phyloP scores from a whole-genome alignment of 2,113 vertebrate species.

The Hemiscyllium ocellatum region DNA sequence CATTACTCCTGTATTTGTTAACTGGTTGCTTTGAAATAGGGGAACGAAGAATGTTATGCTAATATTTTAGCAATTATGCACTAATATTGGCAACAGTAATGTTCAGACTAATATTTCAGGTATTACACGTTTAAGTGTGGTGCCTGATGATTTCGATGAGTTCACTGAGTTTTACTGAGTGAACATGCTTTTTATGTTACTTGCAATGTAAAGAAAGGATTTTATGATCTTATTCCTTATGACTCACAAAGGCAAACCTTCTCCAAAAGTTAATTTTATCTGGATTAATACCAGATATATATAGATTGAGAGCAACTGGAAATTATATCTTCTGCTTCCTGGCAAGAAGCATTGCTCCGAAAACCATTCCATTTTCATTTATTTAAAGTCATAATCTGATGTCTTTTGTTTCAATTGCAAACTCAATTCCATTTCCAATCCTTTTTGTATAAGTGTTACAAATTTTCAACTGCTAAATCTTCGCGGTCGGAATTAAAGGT shows the following conservation, averaged over 20 bases:
- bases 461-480: background rate
- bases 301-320: background rate
- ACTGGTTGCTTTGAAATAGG: background rate
- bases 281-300: background rate
- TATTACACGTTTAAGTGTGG: background rate
- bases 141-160: background rate
- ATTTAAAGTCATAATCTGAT: background rate
- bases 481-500: background rate
- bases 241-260: background rate
- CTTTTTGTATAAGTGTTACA: background rate
- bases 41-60: background rate
- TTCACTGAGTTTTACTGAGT: background rate
- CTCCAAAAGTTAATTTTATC: background rate
- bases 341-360: background rate
- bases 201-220: background rate
- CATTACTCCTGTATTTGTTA: background rate
- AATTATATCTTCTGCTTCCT: background rate
- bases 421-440: background rate
- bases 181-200: background rate
- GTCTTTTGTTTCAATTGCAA: background rate
- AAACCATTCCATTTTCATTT: background rate
- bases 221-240: background rate
- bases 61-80: background rate
- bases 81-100: background rate
- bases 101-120: background rate